Evolutionary conservation across 2,113 vertebrate genomes (phyloP).

Genomic region (Percina caprodes): DNA sequence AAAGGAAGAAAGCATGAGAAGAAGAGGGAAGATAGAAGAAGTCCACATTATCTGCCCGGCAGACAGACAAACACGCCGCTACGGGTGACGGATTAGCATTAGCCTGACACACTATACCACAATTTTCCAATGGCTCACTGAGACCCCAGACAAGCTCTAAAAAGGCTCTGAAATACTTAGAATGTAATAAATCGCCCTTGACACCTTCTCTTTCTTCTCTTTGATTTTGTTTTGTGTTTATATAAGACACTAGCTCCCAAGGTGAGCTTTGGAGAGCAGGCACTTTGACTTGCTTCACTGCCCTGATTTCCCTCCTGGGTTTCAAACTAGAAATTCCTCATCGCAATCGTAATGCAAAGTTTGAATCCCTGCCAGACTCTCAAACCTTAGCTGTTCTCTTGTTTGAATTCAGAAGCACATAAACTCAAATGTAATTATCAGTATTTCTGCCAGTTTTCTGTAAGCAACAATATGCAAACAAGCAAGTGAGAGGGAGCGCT

Average conservation of each 20-base stretch:
- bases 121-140: constrained; percentile 70
- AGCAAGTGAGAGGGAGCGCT: constrained; percentile 2
- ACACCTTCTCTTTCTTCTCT: constrained; percentile 54
- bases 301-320: constrained; percentile 33
- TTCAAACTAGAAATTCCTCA: constrained; percentile 37
- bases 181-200: constrained; percentile 69
- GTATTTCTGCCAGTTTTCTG: constrained; percentile 28
- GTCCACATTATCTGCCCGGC: constrained; percentile 63
- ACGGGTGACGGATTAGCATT: constrained; percentile 79
- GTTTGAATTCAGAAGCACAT: constrained; percentile 20
- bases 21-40: constrained; percentile 50
- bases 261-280: constrained; percentile 29
- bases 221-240: constrained; percentile 42
- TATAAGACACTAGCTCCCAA: constrained; percentile 26
- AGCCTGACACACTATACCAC: constrained; percentile 59
- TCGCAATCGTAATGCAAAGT: constrained; percentile 12
- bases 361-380: constrained; percentile 26
- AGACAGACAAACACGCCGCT: constrained; percentile 71
- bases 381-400: background rate
- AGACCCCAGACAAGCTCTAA: constrained; percentile 62
- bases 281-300: constrained; percentile 41
- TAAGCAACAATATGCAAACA: constrained; percentile 30
- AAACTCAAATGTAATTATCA: constrained; percentile 12
- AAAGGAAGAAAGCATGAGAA: constrained; percentile 59
- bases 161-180: constrained; percentile 66